These are phyloP conservation scores for Myocastor coypus DNA, from an alignment of 2,113 vertebrate species.

Conservation along the genomic window DNA sequence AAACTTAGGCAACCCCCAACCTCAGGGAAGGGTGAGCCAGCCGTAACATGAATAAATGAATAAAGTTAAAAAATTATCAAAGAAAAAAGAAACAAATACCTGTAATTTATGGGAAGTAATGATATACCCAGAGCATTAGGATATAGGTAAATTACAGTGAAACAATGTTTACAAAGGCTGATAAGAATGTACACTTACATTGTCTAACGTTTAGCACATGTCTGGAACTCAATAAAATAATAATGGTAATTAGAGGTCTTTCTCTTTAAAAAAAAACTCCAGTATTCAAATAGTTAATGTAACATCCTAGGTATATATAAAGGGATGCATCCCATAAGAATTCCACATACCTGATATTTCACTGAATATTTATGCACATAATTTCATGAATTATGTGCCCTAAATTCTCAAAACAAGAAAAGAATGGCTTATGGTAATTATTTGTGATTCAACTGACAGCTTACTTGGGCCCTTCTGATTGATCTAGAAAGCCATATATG, in stretches of 20 bases:
- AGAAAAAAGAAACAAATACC: not conserved
- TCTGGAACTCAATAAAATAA: not conserved
- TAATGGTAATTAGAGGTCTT: not conserved
- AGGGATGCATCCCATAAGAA: not conserved
- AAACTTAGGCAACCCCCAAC: too few relatives aligned
- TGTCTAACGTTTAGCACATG: not conserved
- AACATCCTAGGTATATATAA: constrained; percentile 4
- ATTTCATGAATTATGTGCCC: constrained; percentile 6
- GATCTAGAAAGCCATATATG: constrained; percentile 30
- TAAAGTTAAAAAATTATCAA: too few relatives aligned
- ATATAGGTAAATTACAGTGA: not conserved
- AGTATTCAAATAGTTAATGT: constrained; percentile 34
- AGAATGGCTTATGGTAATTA: constrained; percentile 51
- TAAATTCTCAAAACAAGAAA: constrained; percentile 58
- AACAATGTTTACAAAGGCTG: not conserved
- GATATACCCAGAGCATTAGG: not conserved
- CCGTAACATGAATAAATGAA: too few relatives aligned
- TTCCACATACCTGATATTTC: constrained; percentile 40
- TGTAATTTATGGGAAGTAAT: not conserved
- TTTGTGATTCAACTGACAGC: constrained; percentile 62
- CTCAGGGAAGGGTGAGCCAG: too few relatives aligned
- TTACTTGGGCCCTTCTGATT: constrained; percentile 34
- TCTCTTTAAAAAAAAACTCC: not conserved
- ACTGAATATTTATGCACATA: constrained; percentile 62
- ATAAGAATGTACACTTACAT: not conserved